Base-by-base conservation (phyloP, 2,113 vertebrate species). In the Phrynosoma platyrhinos region DNA sequence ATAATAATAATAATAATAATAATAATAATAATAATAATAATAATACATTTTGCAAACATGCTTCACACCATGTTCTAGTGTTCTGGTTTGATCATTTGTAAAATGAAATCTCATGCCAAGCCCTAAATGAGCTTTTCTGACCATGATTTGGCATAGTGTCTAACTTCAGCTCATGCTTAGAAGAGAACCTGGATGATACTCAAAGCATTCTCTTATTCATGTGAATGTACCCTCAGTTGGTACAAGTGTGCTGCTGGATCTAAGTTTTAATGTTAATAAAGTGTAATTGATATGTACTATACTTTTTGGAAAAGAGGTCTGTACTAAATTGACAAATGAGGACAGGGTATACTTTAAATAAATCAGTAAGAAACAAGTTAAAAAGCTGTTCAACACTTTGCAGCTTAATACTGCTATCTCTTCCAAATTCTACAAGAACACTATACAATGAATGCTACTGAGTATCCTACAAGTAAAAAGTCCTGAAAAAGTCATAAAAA, bases 401-500 rank as follows among this genome's bases (percentile, higher is more conserved):
- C 21, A 4, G 10, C 36, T 74, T 42, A 42, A 72, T n/a, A 42
- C 18, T 72, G 13, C 25, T 55, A 53, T 80, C 47, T 75, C 21
- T 30, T 81, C 25, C 14, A 72, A 72, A 53, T 90, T 84, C 66
- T 85, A 78, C 55, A 42, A 69, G 89, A 92, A 74, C 0, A 6
- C 0, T 88, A 66, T 82, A 85, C 78, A 87, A 62, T 87, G 1
- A 47, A 47, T 14, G 30, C 52, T 82, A 27, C 69, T 72, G 12
- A 72, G 72, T 30, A 90, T 90, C 53, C 87, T 3, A 53, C n/a
- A 79, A 89, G 64, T 16, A 47, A 75, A 47, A 91, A 87, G 89
- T 91, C 90, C 91, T 2, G 84, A 90, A 92, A 91, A 77, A 89
- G 32, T 58, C 32, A 30, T 30, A 82, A 92, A 89, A 52, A 79